phyloP scores from a whole-genome alignment of 1,140 invertebrate genomes.

The Cherax destructor region DNA sequence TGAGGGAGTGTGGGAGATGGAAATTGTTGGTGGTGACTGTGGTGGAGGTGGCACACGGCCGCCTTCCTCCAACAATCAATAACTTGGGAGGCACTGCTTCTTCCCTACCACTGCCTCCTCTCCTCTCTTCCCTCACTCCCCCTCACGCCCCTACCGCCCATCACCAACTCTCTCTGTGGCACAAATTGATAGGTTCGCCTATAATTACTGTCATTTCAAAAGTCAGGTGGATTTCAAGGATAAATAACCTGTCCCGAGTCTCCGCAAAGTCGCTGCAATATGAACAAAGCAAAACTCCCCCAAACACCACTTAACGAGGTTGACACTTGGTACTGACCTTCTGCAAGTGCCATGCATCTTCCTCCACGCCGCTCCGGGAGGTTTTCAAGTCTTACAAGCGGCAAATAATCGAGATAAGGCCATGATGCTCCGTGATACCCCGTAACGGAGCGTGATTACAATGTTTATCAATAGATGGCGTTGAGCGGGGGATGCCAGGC shows the following conservation, averaged over 20 bases:
- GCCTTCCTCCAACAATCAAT: constrained; percentile 63
- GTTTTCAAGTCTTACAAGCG: constrained; percentile 40
- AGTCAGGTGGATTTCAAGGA: constrained; percentile 64
- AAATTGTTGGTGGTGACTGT: constrained; percentile 15
- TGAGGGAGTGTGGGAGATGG: constrained; percentile 42
- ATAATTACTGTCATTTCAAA: constrained; percentile 67
- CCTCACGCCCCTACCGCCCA: constrained; percentile 46
- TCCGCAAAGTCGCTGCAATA: constrained; percentile 39
- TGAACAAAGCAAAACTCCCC: constrained; percentile 60
- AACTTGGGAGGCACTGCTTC: constrained; percentile 43
- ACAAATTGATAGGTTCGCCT: constrained; percentile 57
- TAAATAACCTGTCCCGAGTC: constrained; percentile 60
- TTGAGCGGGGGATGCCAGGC: constrained; percentile 57
- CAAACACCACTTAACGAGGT: not conserved
- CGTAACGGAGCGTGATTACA: constrained; percentile 55
- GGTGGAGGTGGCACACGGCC: constrained; percentile 28
- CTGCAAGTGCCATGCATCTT: constrained; percentile 43
- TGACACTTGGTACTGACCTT: constrained; percentile 60
- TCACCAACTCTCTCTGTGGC: constrained; percentile 29
- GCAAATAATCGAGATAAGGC: constrained; percentile 59
- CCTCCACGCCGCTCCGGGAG: constrained; percentile 38
- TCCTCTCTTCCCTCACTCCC: constrained; percentile 31
- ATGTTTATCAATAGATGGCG: constrained; percentile 68
- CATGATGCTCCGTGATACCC: constrained; percentile 64
- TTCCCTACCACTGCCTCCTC: constrained; percentile 34